Evolutionary conservation across 2,113 vertebrate genomes (phyloP).

Genomic region (Calypte anna): DNA sequence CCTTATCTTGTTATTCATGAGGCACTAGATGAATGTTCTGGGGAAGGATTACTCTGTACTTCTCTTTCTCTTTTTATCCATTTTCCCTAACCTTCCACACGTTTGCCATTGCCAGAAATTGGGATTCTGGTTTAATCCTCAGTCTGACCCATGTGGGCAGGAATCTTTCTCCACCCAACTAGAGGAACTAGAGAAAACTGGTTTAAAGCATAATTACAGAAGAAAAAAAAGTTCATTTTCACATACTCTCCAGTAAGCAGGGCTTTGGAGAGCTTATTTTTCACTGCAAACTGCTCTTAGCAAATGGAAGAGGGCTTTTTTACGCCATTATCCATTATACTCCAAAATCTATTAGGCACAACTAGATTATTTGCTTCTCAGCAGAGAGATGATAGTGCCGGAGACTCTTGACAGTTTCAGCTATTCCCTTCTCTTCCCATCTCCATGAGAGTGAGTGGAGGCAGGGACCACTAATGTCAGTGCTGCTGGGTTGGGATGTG

Average conservation of each 20-base stretch:
- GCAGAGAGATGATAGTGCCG: not conserved
- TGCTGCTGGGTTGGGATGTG: not conserved
- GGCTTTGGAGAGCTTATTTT: not conserved
- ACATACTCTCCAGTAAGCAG: not conserved
- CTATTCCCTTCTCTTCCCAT: not conserved
- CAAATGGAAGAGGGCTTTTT: not conserved
- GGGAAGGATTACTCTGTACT: not conserved
- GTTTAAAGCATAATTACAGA: not conserved
- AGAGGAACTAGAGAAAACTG: not conserved
- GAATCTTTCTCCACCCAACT: not conserved
- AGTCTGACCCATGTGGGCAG: not conserved
- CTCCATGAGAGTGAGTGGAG: accelerated
- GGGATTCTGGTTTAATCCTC: not conserved
- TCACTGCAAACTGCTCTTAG: not conserved
- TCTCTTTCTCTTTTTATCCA: not conserved
- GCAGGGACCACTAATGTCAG: accelerated
- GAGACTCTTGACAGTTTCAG: not conserved
- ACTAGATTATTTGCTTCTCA: not conserved
- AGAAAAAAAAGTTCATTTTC: not conserved
- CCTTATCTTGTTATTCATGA: not conserved
- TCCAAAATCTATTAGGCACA: not conserved
- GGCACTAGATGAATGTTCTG: not conserved
- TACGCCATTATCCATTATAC: not conserved
- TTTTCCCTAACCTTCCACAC: not conserved
- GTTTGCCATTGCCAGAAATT: not conserved